These are phyloP conservation scores for Crocallis elinguaria DNA, from an alignment of 2,888 invertebrate species.

Conservation along the genomic window DNA sequence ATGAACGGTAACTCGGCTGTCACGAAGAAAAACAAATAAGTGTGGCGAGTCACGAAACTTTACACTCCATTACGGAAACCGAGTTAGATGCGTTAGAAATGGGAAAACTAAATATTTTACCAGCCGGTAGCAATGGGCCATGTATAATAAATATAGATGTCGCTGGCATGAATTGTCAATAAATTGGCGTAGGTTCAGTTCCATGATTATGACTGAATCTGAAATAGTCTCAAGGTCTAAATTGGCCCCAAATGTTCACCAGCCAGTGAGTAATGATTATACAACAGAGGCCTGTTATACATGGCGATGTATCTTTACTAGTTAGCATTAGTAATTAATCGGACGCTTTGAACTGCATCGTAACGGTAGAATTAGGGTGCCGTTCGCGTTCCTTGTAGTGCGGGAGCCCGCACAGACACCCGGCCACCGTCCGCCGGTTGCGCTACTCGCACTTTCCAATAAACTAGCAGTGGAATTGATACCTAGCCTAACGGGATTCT, in stretches of 20 bases:
- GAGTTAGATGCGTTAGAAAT: constrained; percentile 14
- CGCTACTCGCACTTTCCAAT: constrained; percentile 80
- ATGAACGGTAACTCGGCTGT: constrained; percentile 25
- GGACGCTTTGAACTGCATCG: constrained; percentile 39
- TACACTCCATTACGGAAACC: constrained; percentile 16
- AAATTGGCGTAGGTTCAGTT: too few relatives aligned
- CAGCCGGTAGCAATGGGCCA: too few relatives aligned
- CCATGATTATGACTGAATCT: too few relatives aligned
- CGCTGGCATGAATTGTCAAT: too few relatives aligned
- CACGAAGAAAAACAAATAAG: constrained; percentile 27
- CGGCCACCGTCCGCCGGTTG: constrained; percentile 64
- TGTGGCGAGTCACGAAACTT: constrained; percentile 23
- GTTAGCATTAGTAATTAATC: constrained; percentile 17
- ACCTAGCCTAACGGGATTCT: constrained; percentile 78
- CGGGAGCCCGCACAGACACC: constrained; percentile 35
- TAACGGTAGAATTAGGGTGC: constrained; percentile 42
- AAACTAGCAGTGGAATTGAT: constrained; percentile 75
- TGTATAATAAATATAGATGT: too few relatives aligned
- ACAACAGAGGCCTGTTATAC: not conserved
- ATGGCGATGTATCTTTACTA: not conserved
- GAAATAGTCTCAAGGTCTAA: too few relatives aligned
- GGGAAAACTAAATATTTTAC: constrained; percentile 9
- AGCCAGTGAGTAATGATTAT: too few relatives aligned
- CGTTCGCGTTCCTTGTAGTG: not conserved
- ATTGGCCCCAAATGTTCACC: too few relatives aligned